Evolutionary conservation across 2,888 invertebrate species (phyloP).

Genomic region (Dexiosoma caninum): DNA sequence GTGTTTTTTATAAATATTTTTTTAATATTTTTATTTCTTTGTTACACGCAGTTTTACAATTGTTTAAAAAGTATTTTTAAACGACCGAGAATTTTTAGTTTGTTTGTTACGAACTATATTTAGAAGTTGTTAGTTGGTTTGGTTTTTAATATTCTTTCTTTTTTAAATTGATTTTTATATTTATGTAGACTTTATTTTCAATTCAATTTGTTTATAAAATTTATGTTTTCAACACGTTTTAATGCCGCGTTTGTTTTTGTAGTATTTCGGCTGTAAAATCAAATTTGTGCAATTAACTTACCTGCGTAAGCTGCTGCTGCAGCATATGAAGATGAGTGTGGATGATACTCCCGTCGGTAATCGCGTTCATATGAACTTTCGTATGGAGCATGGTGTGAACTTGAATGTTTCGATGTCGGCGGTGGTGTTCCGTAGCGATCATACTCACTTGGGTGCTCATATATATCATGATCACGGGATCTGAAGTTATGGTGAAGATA

Average conservation of each 20-base stretch:
- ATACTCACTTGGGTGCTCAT: conserved; percentile 75
- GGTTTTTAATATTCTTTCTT: conserved; percentile 31
- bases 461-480: conserved; percentile 75
- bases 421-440: conserved; percentile 75
- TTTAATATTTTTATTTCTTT: conserved; percentile 37
- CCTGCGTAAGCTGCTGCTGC: conserved; percentile 74
- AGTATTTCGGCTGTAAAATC: conserved; percentile 53
- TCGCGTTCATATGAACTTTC: conserved; percentile 75
- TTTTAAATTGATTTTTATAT: conserved; percentile 8
- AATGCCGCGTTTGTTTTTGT: conserved; percentile 28
- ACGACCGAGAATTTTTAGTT: conserved; percentile 5
- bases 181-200: conserved; percentile 21
- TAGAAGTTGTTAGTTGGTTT: conserved; percentile 51
- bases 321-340: conserved; percentile 75
- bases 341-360: conserved; percentile 75
- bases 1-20: conserved; percentile 36
- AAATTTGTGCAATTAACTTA: conserved; percentile 65
- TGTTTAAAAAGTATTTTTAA: conserved; percentile 23
- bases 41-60: conserved; percentile 27
- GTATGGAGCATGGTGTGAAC: conserved; percentile 73
- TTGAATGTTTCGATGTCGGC: conserved; percentile 75
- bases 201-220: conserved; percentile 38
- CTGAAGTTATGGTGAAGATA: conserved; percentile 59
- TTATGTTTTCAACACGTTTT: background rate
- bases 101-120: conserved; percentile 45